Conservation (phyloP, 2,113 vertebrate species). For the Xenus cinereus region DNA sequence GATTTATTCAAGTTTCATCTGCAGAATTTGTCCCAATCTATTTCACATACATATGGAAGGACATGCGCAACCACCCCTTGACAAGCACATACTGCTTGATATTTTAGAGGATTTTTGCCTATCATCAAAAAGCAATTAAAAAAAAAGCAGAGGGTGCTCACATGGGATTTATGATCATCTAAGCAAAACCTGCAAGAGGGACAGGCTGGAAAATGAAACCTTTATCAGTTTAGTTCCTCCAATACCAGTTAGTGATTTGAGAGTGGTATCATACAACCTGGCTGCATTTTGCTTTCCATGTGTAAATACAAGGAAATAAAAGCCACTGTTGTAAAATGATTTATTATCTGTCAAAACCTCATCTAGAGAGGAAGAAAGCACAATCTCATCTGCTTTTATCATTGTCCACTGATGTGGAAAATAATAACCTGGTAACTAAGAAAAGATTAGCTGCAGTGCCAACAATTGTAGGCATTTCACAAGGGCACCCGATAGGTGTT, state of each 20-base stretch:
- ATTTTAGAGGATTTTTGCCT: background rate
- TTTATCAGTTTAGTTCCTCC: background rate
- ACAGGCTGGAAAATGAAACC: background rate
- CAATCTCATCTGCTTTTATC: slow-evolving; percentile 12
- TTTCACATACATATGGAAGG: background rate
- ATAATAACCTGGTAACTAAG: slow-evolving; percentile 41
- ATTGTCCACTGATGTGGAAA: slow-evolving; percentile 31
- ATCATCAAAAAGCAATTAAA: background rate
- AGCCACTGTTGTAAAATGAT: slow-evolving; percentile 1
- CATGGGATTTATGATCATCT: background rate
- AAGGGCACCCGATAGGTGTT: background rate
- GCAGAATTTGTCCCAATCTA: background rate
- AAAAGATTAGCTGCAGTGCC: slow-evolving; percentile 31
- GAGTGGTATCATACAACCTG: background rate
- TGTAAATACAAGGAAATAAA: background rate
- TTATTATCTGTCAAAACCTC: slow-evolving; percentile 22
- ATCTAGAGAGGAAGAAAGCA: background rate
- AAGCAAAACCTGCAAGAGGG: background rate
- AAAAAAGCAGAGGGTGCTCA: background rate
- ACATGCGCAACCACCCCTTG: background rate
- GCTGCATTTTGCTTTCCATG: background rate
- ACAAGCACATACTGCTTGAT: background rate
- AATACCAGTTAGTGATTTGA: background rate
- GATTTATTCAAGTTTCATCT: background rate
- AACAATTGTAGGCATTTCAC: background rate